These are phyloP conservation scores for Brachylomia viminalis DNA, from an alignment of 2,888 invertebrate species.

Conservation along the genomic window DNA sequence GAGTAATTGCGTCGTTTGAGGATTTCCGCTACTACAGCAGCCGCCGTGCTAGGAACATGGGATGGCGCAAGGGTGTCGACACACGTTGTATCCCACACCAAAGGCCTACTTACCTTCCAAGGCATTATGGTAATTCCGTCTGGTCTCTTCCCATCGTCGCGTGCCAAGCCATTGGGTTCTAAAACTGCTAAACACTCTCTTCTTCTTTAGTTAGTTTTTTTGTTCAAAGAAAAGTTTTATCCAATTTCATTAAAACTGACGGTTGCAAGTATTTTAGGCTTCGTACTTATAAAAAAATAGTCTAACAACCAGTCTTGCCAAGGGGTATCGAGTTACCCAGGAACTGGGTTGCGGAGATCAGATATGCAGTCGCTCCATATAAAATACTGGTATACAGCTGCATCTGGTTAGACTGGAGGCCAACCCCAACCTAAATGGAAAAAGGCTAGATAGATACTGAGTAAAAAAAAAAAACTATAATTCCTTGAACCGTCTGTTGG, in stretches of 20 bases:
- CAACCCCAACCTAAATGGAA: neutral
- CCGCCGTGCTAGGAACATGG: too few species aligned
- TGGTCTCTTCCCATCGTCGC: too few species aligned
- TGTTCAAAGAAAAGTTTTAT: constrained; percentile 6
- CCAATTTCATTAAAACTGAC: neutral
- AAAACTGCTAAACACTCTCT: too few species aligned
- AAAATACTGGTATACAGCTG: too few species aligned
- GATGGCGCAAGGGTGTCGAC: too few species aligned
- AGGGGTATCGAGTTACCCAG: neutral
- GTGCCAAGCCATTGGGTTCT: too few species aligned
- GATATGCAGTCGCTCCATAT: too few species aligned
- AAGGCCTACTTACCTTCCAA: too few species aligned
- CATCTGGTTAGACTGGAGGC: neutral
- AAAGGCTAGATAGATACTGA: neutral
- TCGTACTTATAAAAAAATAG: neutral
- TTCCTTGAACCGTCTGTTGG: neutral
- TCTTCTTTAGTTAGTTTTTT: neutral
- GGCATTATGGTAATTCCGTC: too few species aligned
- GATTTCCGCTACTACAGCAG: too few species aligned
- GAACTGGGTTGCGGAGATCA: neutral
- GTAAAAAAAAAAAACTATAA: neutral
- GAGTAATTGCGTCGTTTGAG: too few species aligned
- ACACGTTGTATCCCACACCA: too few species aligned
- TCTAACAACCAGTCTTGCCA: neutral
- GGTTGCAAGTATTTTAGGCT: neutral